Conservation (phyloP, 2,797 vertebrate genomes). For the Lutjanus argentimaculatus region DNA sequence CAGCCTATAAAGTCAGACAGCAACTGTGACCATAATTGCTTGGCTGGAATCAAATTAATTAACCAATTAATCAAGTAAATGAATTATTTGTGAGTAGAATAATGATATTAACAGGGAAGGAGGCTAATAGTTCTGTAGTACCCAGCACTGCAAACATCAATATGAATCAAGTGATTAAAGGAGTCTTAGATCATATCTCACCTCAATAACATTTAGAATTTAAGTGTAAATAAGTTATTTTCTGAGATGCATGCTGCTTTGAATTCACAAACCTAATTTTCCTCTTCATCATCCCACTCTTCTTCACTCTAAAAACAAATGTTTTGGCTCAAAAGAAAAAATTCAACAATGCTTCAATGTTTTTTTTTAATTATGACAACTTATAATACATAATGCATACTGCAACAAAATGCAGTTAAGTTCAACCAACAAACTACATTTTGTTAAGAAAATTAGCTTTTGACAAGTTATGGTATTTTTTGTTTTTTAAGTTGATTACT, state of each 20-base stretch:
- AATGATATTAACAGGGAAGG: constrained; percentile 15
- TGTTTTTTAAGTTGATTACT: no score
- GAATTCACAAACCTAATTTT: not conserved
- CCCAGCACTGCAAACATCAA: constrained; percentile 16
- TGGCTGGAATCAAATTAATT: constrained; percentile 37
- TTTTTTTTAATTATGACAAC: no score
- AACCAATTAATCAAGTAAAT: constrained; percentile 43
- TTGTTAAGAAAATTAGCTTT: no score
- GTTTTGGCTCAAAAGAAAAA: no score
- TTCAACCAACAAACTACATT: no score
- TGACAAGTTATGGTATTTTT: no score
- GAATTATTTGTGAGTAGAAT: constrained; percentile 33
- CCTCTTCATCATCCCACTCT: no score
- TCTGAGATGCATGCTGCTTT: not conserved
- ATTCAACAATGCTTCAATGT: no score
- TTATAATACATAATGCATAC: no score
- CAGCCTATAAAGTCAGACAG: constrained; percentile 25
- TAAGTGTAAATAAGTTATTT: not conserved
- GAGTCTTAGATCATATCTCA: constrained; percentile 6
- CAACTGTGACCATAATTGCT: constrained; percentile 37
- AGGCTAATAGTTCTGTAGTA: not conserved
- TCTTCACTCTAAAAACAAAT: no score
- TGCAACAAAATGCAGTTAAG: no score
- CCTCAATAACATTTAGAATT: not conserved
- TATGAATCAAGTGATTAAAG: constrained; percentile 1